Percentiles rank a stretch among this genome's conserved stretches.
phyloP scores from a whole-genome alignment of 1,140 invertebrate genomes.

The Alviniconcha marisindica region DNA sequence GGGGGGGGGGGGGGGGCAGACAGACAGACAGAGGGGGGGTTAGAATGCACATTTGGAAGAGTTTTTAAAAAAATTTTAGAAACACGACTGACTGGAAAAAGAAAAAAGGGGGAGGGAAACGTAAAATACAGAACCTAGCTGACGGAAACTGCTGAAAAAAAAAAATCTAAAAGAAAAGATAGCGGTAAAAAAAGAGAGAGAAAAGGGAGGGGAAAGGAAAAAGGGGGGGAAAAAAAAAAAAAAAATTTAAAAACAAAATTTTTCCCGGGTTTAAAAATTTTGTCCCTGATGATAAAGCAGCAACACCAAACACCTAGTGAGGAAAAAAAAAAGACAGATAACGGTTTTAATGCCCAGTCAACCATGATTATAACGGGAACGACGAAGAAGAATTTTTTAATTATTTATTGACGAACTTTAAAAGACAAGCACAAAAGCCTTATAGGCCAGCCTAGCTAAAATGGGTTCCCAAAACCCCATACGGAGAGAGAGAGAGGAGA shows the following conservation, averaged over 20 bases:
- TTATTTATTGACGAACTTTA: background rate
- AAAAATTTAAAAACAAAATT: too few species aligned
- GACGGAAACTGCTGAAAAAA: background rate
- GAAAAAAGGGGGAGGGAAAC: background rate
- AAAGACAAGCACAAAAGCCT: background rate
- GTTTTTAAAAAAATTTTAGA: too few species aligned
- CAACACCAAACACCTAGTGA: background rate
- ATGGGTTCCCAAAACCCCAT: too few species aligned
- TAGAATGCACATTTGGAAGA: too few species aligned
- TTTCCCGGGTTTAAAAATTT: too few species aligned
- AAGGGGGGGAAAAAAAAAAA: too few species aligned
- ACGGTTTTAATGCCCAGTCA: background rate
- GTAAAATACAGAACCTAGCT: background rate
- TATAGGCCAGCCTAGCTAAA: too few species aligned
- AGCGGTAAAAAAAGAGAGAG: slow-evolving; percentile 14
- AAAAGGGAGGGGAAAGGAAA: background rate
- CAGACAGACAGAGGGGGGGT: background rate
- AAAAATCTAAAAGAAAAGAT: background rate
- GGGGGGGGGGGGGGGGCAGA: background rate
- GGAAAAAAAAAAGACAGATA: background rate
- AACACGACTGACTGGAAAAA: background rate
- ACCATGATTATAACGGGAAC: background rate
- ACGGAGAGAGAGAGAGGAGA: background rate
- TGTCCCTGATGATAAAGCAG: too few species aligned
- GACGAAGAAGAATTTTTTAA: background rate